phyloP scores from a whole-genome alignment of 2,113 vertebrate genomes.

The Tupaia tana region DNA sequence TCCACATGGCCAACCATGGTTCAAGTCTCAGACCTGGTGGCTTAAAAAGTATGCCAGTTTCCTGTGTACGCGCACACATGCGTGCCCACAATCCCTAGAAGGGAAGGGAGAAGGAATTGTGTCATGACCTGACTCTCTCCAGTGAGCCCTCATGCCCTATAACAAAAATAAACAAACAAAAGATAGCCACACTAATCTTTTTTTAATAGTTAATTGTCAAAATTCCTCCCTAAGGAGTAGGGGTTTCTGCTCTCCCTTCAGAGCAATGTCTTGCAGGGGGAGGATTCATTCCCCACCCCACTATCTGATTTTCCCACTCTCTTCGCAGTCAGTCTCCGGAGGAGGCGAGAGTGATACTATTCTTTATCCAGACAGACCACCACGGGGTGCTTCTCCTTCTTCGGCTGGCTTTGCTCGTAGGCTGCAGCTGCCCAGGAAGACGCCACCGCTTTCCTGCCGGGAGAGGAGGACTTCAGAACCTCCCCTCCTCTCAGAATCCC shows the following conservation, averaged over 20 bases:
- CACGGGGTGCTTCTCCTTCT: neutral
- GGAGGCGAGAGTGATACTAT: neutral
- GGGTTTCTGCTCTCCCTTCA: neutral
- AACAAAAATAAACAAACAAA: too few species aligned
- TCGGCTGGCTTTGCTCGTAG: neutral
- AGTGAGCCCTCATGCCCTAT: too few species aligned
- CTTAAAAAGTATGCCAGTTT: too few species aligned
- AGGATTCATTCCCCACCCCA: too few species aligned
- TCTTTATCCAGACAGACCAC: neutral
- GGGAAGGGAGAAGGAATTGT: too few species aligned
- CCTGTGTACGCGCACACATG: too few species aligned
- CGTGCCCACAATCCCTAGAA: too few species aligned
- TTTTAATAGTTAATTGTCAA: neutral
- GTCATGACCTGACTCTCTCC: too few species aligned
- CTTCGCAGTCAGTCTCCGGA: neutral
- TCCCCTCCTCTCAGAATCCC: neutral
- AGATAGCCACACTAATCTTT: neutral
- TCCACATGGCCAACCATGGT: too few species aligned
- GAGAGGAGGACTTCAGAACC: neutral
- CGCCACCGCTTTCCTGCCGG: neutral
- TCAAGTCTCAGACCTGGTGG: too few species aligned
- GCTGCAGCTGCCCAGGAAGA: neutral
- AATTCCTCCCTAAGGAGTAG: neutral
- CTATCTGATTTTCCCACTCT: neutral
- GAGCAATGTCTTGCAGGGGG: neutral